Evolutionary conservation across 2,888 invertebrate species (phyloP).

Genomic region (Pediacus dermestoides): DNA sequence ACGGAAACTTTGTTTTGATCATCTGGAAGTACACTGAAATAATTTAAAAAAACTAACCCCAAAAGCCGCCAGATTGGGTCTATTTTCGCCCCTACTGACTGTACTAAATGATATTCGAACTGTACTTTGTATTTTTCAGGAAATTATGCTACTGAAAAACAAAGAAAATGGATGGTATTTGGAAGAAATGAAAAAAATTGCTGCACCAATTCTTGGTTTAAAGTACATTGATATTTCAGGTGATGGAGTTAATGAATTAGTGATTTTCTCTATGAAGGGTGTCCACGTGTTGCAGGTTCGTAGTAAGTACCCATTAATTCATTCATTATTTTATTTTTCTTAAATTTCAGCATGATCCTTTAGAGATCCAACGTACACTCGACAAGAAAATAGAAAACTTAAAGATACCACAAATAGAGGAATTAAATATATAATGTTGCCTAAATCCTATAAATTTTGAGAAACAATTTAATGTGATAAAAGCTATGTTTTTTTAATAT

Average conservation of each 20-base stretch:
- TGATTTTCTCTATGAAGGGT: conserved; percentile 63
- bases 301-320: conserved; percentile 6
- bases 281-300: conserved; percentile 63
- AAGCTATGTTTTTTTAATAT: too few relatives aligned
- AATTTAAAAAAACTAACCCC: too few relatives aligned
- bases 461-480: too few relatives aligned
- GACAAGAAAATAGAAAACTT: conserved; percentile 19
- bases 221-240: conserved; percentile 61
- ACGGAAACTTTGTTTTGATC: too few relatives aligned
- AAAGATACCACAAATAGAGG: conserved; percentile 14
- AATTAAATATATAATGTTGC: conserved; percentile 11
- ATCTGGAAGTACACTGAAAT: too few relatives aligned
- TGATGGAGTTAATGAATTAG: conserved; percentile 63
- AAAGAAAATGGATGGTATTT: conserved; percentile 49
- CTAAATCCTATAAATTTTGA: too few relatives aligned
- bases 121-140: conserved; percentile 43
- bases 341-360: conserved; percentile 21
- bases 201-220: conserved; percentile 60
- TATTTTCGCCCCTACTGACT: too few relatives aligned
- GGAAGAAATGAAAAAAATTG: conserved; percentile 54
- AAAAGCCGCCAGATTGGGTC: too few relatives aligned
- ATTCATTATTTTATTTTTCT: too few relatives aligned
- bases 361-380: conserved; percentile 15
- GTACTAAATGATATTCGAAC: too few relatives aligned
- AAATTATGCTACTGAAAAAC: conserved; percentile 51